These are phyloP conservation scores for Trogon melanurus DNA, from an alignment of 2,113 vertebrate genomes.

Conservation along the genomic window DNA sequence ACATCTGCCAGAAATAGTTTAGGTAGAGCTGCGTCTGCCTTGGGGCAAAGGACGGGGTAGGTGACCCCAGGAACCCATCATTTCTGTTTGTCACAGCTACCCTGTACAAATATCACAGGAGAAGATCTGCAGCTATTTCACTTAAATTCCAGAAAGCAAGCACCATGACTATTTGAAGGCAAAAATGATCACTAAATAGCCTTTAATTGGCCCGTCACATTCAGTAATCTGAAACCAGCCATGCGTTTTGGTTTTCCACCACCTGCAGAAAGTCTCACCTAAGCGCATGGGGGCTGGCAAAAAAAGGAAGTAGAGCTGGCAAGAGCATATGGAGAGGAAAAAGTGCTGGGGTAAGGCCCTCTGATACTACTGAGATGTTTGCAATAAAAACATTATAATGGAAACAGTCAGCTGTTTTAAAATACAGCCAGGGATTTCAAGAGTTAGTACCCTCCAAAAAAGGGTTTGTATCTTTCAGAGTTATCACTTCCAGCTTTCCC, in stretches of 20 bases:
- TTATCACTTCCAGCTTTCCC: neutral
- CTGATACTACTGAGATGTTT: neutral
- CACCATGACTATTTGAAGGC: neutral
- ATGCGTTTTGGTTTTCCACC: neutral
- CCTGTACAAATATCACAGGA: neutral
- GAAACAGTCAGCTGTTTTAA: conserved; percentile 4
- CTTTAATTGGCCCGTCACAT: neutral
- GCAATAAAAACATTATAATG: neutral
- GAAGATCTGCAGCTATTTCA: neutral
- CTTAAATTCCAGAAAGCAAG: neutral
- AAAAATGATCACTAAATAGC: neutral
- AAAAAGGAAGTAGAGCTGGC: neutral
- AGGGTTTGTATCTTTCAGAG: neutral
- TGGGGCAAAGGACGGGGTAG: neutral
- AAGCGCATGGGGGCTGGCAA: neutral
- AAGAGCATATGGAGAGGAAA: neutral
- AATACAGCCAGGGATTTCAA: neutral
- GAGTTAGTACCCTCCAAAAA: neutral
- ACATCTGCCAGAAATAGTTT: neutral
- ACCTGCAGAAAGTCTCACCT: neutral
- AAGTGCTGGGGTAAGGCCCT: neutral
- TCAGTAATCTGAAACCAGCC: neutral
- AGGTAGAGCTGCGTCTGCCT: neutral
- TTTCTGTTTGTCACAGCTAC: neutral
- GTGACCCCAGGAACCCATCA: neutral